phyloP scores from a whole-genome alignment of 2,888 invertebrate species.

The Gisinianus flammeolus region DNA sequence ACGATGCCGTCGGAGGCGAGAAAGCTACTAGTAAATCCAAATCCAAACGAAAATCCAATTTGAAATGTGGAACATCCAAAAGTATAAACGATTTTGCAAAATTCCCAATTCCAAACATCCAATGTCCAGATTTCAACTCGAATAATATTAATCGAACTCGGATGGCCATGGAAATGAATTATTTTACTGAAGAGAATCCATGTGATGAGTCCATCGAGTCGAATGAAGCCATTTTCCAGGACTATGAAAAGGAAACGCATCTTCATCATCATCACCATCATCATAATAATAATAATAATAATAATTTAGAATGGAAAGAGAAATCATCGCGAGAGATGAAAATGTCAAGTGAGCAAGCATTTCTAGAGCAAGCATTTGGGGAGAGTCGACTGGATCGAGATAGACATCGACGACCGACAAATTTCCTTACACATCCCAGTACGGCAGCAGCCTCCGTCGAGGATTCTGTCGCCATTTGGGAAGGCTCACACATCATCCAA shows the following conservation, averaged over 20 bases:
- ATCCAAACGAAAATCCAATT: background rate
- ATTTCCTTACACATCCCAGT: background rate
- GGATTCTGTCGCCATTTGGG: constrained; percentile 9
- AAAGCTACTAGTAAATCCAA: too few species aligned
- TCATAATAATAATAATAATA: background rate
- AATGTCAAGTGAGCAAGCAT: background rate
- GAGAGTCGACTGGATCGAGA: background rate
- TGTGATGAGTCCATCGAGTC: too few species aligned
- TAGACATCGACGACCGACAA: background rate
- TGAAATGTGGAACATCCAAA: background rate
- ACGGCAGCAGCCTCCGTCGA: background rate
- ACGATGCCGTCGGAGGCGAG: background rate
- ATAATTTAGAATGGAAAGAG: too few species aligned
- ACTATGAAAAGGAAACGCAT: too few species aligned
- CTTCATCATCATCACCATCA: background rate
- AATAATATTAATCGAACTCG: too few species aligned
- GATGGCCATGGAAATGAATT: too few species aligned
- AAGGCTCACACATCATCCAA: constrained; percentile 19
- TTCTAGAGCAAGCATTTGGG: background rate
- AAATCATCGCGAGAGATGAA: too few species aligned
- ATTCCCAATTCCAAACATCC: background rate
- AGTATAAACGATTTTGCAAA: background rate
- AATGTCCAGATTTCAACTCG: background rate
- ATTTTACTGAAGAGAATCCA: too few species aligned
- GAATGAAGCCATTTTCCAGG: background rate